These are phyloP conservation scores for Pterocles gutturalis DNA, from an alignment of 2,113 vertebrate species.

Conservation along the genomic window DNA sequence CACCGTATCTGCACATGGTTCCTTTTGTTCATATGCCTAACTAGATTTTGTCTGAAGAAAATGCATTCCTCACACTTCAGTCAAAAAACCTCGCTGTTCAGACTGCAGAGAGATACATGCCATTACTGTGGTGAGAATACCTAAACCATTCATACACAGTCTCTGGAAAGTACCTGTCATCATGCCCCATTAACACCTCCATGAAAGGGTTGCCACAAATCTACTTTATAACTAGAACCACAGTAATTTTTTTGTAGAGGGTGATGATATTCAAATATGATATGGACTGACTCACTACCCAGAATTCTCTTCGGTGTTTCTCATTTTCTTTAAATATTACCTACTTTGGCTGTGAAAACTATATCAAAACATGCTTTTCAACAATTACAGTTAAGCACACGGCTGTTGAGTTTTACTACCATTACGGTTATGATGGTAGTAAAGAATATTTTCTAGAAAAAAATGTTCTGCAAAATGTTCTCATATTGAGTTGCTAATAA, in stretches of 20 bases:
- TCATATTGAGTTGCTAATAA: neutral
- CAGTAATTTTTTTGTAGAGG: neutral
- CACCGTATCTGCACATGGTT: neutral
- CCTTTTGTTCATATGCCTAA: neutral
- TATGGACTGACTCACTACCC: neutral
- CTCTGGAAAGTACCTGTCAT: neutral
- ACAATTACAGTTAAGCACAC: neutral
- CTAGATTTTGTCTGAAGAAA: neutral
- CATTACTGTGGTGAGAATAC: neutral
- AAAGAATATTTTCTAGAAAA: neutral
- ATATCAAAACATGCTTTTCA: neutral
- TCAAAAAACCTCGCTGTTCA: neutral
- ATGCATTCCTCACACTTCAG: neutral
- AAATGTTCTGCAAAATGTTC: neutral
- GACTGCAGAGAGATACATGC: neutral
- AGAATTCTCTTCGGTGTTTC: neutral
- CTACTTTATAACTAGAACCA: neutral
- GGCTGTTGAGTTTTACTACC: neutral
- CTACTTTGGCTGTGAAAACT: neutral
- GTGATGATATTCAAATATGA: neutral
- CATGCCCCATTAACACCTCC: neutral
- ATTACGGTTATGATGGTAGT: neutral
- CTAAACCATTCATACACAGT: neutral
- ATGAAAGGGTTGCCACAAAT: neutral
- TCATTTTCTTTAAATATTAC: neutral